phyloP scores from a whole-genome alignment of 2,888 invertebrate genomes.

The Mythimna ferrago region DNA sequence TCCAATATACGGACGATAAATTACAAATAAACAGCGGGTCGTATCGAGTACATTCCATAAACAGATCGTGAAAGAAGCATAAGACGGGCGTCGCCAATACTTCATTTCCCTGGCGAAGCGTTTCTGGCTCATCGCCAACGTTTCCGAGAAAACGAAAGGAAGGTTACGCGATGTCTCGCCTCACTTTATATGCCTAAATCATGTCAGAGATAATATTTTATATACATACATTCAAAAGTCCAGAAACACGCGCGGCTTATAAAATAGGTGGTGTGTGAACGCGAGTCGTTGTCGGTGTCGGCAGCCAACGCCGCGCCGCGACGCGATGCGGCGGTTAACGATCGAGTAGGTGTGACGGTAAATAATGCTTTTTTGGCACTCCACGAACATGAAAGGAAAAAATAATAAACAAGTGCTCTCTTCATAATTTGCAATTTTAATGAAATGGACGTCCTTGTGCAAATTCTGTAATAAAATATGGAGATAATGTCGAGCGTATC shows the following conservation, averaged over 20 bases:
- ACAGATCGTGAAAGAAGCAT: conserved; percentile 83
- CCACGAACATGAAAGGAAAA: conserved; percentile 52
- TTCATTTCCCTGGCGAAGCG: conserved; percentile 85
- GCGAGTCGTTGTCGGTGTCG: conserved; percentile 53
- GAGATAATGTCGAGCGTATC: conserved; percentile 54
- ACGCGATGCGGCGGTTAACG: conserved; percentile 57
- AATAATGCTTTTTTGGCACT: conserved; percentile 76
- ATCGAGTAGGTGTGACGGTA: conserved; percentile 72
- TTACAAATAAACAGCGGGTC: conserved; percentile 79
- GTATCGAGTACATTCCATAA: conserved; percentile 84
- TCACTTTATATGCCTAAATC: conserved; percentile 89
- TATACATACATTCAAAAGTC: conserved; percentile 70
- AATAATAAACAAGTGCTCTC: conserved; percentile 58
- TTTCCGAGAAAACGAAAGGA: conserved; percentile 88
- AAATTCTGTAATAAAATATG: conserved; percentile 58
- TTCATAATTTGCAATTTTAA: conserved; percentile 64
- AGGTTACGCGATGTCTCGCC: conserved; percentile 90
- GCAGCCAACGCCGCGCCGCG: conserved; percentile 60
- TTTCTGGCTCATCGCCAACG: conserved; percentile 83
- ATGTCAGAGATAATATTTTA: conserved; percentile 84
- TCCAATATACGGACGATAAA: conserved; percentile 73
- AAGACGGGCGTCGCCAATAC: conserved; percentile 85
- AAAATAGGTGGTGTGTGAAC: conserved; percentile 65
- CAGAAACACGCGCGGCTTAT: conserved; percentile 67
- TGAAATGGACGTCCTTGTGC: conserved; percentile 55